These are phyloP conservation scores for Drosophila differens DNA, from an alignment of 2,888 invertebrate genomes.

Conservation along the genomic window DNA sequence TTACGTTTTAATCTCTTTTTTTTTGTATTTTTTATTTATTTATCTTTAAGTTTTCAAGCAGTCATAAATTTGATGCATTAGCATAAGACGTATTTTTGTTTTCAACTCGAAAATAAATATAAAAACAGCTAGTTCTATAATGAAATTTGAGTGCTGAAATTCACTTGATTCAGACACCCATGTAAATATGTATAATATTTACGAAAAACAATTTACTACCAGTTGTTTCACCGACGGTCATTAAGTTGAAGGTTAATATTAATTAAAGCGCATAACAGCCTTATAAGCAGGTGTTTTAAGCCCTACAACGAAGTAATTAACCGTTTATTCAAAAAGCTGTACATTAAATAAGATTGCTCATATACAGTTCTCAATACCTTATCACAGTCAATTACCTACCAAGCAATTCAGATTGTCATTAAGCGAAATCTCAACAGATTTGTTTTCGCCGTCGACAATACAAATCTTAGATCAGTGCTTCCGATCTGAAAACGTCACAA, in stretches of 20 bases:
- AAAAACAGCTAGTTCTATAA: background rate
- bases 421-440: constrained; percentile 5
- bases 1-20: background rate
- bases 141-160: background rate
- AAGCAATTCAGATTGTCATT: constrained; percentile 3
- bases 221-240: constrained; percentile 9
- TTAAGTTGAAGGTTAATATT: background rate
- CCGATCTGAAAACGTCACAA: constrained; percentile 39
- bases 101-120: background rate
- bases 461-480: constrained; percentile 6
- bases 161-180: background rate
- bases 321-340: background rate
- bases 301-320: background rate
- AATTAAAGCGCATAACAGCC: constrained; percentile 6
- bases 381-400: background rate
- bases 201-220: background rate
- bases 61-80: background rate
- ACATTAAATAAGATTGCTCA: background rate
- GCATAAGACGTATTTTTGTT: background rate
- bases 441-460: background rate
- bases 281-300: constrained; percentile 5
- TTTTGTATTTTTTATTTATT: background rate
- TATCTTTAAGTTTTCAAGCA: background rate
- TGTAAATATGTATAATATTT: background rate
- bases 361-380: background rate